These are phyloP conservation scores for Rhea americana DNA, from an alignment of 2,113 vertebrate genomes.

Conservation along the genomic window DNA sequence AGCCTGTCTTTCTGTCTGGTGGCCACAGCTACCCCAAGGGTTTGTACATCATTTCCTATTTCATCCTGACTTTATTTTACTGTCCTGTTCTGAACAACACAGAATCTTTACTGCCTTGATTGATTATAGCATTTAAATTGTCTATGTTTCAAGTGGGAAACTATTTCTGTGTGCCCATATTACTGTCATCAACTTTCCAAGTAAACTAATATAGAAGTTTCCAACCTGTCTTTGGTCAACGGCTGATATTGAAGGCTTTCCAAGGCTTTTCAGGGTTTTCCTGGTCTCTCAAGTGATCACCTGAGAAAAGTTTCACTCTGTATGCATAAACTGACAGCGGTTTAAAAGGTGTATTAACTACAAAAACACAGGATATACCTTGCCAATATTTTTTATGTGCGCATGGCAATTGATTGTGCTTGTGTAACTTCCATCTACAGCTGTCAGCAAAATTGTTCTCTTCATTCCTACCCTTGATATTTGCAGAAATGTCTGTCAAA, in stretches of 20 bases:
- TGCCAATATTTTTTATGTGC: neutral
- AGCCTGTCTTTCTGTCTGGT: neutral
- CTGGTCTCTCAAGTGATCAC: neutral
- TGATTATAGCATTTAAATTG: neutral
- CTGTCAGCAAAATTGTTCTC: neutral
- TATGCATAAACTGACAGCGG: neutral
- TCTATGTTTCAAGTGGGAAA: neutral
- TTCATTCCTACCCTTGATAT: neutral
- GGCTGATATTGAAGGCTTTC: neutral
- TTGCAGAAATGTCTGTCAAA: neutral
- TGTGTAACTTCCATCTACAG: neutral
- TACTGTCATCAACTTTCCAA: neutral
- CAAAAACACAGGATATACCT: neutral
- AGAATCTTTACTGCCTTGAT: neutral
- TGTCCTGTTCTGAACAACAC: neutral
- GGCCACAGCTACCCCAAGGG: accelerated
- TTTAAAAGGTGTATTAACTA: neutral
- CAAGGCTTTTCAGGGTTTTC: neutral
- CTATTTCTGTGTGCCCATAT: neutral
- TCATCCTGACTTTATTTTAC: neutral
- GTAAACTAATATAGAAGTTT: neutral
- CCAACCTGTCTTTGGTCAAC: neutral
- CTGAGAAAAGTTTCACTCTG: neutral
- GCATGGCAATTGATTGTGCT: neutral
- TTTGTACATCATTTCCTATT: neutral